These are phyloP conservation scores for Platysternon megacephalum DNA, from an alignment of 2,113 vertebrate genomes.

Conservation along the genomic window DNA sequence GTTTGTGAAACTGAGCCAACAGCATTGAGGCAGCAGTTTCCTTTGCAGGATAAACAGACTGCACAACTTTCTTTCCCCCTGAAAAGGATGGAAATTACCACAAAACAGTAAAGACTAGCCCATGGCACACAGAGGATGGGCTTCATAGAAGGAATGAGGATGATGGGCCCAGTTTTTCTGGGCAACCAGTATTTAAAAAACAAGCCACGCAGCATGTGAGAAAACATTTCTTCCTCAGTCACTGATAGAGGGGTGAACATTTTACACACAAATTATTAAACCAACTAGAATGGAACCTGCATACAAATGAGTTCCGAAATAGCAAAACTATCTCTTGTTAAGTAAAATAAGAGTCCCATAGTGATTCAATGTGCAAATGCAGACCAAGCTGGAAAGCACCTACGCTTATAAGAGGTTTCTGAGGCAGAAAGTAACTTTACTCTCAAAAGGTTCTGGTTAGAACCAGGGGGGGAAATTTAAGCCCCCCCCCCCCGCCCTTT, in stretches of 20 bases:
- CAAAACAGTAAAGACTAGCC: not conserved
- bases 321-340: not conserved
- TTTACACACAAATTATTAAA: not conserved
- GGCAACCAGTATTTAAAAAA: not conserved
- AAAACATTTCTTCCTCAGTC: not conserved
- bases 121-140: not conserved
- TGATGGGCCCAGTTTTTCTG: not conserved
- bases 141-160: not conserved
- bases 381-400: not conserved
- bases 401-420: not conserved
- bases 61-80: not conserved
- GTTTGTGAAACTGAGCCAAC: not conserved
- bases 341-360: not conserved
- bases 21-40: not conserved
- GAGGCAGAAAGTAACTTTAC: not conserved
- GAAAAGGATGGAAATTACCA: not conserved
- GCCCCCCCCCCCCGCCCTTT: no score
- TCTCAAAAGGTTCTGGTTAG: not conserved
- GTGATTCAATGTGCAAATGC: not conserved
- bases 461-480: not conserved
- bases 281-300: fast-evolving
- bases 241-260: not conserved
- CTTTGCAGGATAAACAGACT: not conserved
- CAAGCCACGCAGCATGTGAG: not conserved
- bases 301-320: not conserved